phyloP scores from a whole-genome alignment of 1,140 invertebrate genomes.

The Leptopilina boulardi region DNA sequence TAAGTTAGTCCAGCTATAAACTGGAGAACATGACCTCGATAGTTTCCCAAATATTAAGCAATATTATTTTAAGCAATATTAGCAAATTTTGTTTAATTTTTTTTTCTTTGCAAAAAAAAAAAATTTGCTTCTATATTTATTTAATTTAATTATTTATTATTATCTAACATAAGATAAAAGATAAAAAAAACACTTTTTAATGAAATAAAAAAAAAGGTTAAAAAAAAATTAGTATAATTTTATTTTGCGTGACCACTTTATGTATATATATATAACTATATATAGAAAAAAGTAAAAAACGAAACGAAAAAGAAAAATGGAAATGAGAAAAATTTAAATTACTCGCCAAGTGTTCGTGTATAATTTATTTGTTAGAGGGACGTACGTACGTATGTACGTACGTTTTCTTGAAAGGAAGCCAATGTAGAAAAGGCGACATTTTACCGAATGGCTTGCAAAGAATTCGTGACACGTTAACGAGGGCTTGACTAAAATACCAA shows the following conservation, averaged over 20 bases:
- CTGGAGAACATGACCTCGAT: not conserved
- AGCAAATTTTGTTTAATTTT: not conserved
- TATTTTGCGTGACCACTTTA: not conserved
- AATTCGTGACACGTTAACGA: constrained; percentile 60
- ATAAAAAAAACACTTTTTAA: too few relatives aligned
- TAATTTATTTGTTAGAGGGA: constrained; percentile 36
- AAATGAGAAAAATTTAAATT: constrained; percentile 26
- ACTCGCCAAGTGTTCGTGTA: not conserved
- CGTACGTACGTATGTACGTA: too few relatives aligned
- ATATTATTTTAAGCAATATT: not conserved
- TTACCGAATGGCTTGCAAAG: constrained; percentile 41
- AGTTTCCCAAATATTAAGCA: not conserved
- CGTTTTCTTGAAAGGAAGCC: constrained; percentile 20
- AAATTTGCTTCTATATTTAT: too few relatives aligned
- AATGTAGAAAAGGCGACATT: not conserved
- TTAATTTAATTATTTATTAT: too few relatives aligned
- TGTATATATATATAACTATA: too few relatives aligned
- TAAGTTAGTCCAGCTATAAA: not conserved
- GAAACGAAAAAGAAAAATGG: not conserved
- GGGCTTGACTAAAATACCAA: constrained; percentile 23
- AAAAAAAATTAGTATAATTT: not conserved
- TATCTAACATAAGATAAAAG: too few relatives aligned
- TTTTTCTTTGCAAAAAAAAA: too few relatives aligned
- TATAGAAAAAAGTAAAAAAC: not conserved
- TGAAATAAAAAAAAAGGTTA: too few relatives aligned